Conservation (phyloP, 2,888 invertebrate species). For the Penaeus monodon region DNA sequence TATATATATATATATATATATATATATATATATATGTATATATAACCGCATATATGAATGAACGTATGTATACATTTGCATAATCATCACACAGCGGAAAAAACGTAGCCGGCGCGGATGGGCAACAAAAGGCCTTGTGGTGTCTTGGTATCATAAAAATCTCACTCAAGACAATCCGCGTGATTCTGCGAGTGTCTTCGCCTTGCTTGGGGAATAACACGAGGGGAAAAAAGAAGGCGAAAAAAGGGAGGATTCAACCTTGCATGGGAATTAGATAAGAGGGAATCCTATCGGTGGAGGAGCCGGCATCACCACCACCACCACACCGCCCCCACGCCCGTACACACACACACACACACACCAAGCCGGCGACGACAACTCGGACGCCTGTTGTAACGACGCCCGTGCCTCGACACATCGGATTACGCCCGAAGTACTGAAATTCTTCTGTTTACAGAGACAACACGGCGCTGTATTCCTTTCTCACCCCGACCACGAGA, state of each 20-base stretch:
- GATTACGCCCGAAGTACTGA: constrained; percentile 33
- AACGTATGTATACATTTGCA: not conserved
- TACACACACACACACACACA: not conserved
- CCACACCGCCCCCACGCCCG: too few species aligned
- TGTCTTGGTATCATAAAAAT: too few species aligned
- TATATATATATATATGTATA: constrained; percentile 10
- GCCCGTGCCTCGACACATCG: constrained; percentile 17
- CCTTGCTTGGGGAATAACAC: too few species aligned
- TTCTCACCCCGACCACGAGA: not conserved
- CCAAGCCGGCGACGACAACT: constrained; percentile 1
- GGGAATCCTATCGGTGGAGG: too few species aligned
- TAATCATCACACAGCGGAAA: too few species aligned
- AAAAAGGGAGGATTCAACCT: not conserved
- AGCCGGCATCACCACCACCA: too few species aligned
- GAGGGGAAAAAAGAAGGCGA: too few species aligned
- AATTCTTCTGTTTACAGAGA: constrained; percentile 45
- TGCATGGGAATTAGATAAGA: constrained; percentile 30
- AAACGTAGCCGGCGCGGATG: too few species aligned
- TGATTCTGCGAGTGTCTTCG: too few species aligned
- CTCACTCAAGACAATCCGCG: too few species aligned
- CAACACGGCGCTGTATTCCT: constrained; percentile 29
- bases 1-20: constrained; percentile 30
- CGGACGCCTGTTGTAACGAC: not conserved
- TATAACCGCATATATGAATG: not conserved
- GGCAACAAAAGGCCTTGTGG: too few species aligned